A percentile compares a stretch with the other conserved stretches of the same genome.
These are phyloP conservation scores for Neoaliturus tenellus DNA, from an alignment of 2,888 invertebrate species.

Conservation along the genomic window DNA sequence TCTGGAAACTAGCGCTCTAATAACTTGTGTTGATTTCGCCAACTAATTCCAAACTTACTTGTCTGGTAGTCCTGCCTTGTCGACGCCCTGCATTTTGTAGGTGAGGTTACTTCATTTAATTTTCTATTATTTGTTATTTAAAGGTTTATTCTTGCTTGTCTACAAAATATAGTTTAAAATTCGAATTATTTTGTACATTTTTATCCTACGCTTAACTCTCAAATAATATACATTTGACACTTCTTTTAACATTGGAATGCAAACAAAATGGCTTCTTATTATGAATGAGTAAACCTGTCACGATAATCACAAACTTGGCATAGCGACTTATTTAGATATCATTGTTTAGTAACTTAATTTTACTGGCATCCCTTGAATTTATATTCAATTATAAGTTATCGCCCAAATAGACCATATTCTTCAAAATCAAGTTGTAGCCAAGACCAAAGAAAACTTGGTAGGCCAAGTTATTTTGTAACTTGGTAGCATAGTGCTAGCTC, in stretches of 20 bases:
- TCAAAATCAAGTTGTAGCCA: too few species aligned
- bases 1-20: background rate
- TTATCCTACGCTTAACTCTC: background rate
- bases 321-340: too few species aligned
- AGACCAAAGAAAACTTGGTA: too few species aligned
- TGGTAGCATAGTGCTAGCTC: too few species aligned
- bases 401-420: too few species aligned
- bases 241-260: background rate
- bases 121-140: background rate
- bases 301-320: too few species aligned
- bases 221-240: background rate
- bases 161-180: background rate
- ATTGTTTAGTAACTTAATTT: too few species aligned
- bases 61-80: constrained; percentile 50
- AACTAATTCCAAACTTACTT: background rate
- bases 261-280: constrained; percentile 49
- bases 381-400: too few species aligned
- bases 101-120: constrained; percentile 29
- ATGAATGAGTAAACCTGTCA: constrained; percentile 48
- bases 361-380: too few species aligned
- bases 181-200: background rate
- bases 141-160: background rate
- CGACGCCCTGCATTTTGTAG: constrained; percentile 60
- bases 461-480: too few species aligned
- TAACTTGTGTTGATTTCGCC: background rate